Base-by-base conservation (phyloP, 2,113 vertebrate species). In the Channa maculata region DNA sequence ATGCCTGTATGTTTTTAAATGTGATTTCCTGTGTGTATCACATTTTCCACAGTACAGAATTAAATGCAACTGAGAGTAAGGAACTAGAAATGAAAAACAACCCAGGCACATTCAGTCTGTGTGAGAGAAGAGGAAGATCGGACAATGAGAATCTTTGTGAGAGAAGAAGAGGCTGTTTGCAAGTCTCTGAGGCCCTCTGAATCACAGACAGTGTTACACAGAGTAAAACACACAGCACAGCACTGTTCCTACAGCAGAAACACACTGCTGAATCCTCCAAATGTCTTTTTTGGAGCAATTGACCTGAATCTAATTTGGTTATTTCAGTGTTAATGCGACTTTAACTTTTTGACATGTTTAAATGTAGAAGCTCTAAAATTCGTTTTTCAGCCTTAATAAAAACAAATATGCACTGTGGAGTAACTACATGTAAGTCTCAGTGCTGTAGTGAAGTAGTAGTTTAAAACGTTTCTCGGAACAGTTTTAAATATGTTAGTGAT, bases 71-170 rank as follows among this genome's bases (percentile, higher is more conserved):
- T 6, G 37, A 65, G 48, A 63, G 53, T 59, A 13, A 49, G 71
- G 48, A 38, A 0, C 8, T 64, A 65, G 57, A 79, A 68, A 61
- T 9, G 67, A 75, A 65, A 45, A 82, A 66, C 78, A 80, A 63
- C 50, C 39, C 60, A 50, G 13, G 78, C 49, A 73, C 84, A 71
- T 72, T 79, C 67, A 76, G 68, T 70, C 71, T 71, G 58, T 75
- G 51, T 52, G 55, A 82, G 75, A 38, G 46, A 51, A 79, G 65
- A 81, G 44, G 55, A 75, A 60, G 75, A 33, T 54, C 11, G 74
- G 65, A 88, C 84, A 92, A 92, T 87, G 65, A 68, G 53, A 65
- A 80, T 85, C 90, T 86, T 92, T 92, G 88, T 92, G 69, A 65
- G 33, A 81, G 54, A 73, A 75, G 79, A 88, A 75, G 83, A 85